A percentile compares a stretch with the other conserved stretches of the same genome.
These are phyloP conservation scores for Microctenopoma steveboyesi DNA, from an alignment of 2,797 vertebrate genomes.

Conservation along the genomic window DNA sequence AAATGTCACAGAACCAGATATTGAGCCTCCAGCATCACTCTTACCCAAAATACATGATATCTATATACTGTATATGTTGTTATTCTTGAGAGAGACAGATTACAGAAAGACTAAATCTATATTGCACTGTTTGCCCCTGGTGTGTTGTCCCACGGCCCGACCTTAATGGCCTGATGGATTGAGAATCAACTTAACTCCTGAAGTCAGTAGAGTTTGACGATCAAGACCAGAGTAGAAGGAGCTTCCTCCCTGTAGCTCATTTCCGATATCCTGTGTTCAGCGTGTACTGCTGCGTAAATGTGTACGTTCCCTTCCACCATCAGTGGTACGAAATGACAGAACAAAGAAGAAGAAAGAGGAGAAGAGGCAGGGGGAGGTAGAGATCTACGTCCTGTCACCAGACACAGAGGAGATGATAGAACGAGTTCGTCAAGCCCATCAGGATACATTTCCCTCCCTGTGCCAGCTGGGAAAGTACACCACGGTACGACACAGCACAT, in stretches of 20 bases:
- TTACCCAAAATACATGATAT: no score
- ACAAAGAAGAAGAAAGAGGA: slow-evolving; percentile 97
- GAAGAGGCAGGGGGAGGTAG: slow-evolving; percentile 83
- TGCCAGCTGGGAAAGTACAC: slow-evolving; percentile 97
- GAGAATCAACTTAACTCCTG: no score
- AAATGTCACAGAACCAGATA: neutral
- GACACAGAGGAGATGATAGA: slow-evolving; percentile 95
- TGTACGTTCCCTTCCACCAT: neutral
- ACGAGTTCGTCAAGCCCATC: slow-evolving; percentile 92
- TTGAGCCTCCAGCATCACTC: neutral
- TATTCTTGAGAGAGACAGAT: no score
- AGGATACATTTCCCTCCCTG: slow-evolving; percentile 95
- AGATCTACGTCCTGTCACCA: slow-evolving; percentile 90
- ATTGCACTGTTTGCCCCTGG: no score
- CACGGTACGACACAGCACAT: slow-evolving; percentile 78
- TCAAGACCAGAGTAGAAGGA: neutral
- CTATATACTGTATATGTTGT: no score
- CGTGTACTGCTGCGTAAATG: neutral
- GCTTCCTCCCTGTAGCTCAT: neutral
- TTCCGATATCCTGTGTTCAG: neutral
- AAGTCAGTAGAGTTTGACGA: no score
- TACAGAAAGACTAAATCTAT: no score
- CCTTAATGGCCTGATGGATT: no score
- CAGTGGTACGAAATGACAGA: slow-evolving; percentile 89
- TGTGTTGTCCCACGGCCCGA: no score